Base-by-base conservation (phyloP, 2,113 vertebrate species). In the Tragelaphus imberbis region DNA sequence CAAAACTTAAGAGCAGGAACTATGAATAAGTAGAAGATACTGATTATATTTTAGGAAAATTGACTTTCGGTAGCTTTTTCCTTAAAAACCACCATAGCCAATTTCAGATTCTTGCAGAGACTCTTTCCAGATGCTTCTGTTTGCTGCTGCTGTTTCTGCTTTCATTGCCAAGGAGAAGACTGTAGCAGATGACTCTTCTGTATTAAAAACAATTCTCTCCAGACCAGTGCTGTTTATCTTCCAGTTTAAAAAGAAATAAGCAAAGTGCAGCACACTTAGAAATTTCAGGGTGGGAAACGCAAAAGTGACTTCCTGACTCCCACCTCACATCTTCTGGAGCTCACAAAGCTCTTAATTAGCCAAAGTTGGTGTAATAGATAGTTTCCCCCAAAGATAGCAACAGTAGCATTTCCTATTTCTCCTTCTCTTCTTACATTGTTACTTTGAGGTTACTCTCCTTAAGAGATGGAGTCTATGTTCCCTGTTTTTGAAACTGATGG, bases 91-190 rank as follows among this genome's bases (percentile, higher is more conserved):
- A 90, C 94, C 53, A 0, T 90, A 55, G 71, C 94, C 87, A 93
- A 56, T 95, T 90, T 65, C 71, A 63, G 86, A 93, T 61, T 53
- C 59, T 84, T 27, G 68, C 51, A 56, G 51, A 63, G 68, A 90
- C 44, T 93, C 81, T 90, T 97, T 90, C 94, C 94, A 95, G 96
- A 97, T 95, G 94, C 91, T 95, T 93, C 80, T 30, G 86, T 71
- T 80, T 93, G 87, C n/a, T 86, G 80, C 47, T 80, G 80, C 58
- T 49, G 40, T 51, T 80, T 51, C n/a, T 86, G 68, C 59, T 81
- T 61, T 49, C 17, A 11, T 36, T 84, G 84, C 88, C 94, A 96
- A 96, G 82, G 68, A 84, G 56, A 71, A 14, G 53, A 25, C 53
- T 77, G 58, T 6, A 77, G 44, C 36, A 80, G 71, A 75, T 87